Conservation (phyloP, 2,113 vertebrate species). For the Lophochroa leadbeateri region DNA sequence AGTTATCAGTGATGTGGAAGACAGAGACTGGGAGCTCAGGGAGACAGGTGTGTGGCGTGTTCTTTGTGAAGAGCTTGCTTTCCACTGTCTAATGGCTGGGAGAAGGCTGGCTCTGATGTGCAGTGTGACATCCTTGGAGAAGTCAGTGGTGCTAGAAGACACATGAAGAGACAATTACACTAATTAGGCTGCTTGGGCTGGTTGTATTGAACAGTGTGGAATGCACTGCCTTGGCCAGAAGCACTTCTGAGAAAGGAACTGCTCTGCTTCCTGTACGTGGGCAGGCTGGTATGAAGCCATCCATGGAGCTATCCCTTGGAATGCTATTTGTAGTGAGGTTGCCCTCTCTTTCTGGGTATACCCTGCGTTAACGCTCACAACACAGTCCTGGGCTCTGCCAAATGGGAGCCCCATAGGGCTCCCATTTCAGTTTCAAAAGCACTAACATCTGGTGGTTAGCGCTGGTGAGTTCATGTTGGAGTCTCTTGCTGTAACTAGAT, state of each 20-base stretch:
- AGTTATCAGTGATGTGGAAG: background rate
- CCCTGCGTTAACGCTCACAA: background rate
- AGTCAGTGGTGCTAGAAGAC: background rate
- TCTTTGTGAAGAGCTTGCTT: background rate
- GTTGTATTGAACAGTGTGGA: background rate
- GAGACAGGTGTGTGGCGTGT: background rate
- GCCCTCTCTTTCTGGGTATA: background rate
- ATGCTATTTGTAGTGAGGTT: background rate
- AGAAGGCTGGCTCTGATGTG: background rate
- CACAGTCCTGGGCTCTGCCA: background rate
- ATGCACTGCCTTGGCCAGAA: background rate
- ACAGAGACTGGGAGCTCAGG: background rate
- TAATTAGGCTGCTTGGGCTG: background rate
- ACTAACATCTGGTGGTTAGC: background rate
- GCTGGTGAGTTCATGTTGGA: background rate
- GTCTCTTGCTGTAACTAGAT: background rate
- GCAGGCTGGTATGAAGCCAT: background rate
- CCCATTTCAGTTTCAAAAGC: background rate
- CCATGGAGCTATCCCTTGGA: background rate
- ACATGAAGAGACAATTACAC: background rate
- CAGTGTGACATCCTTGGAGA: background rate
- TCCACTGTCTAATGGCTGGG: rapidly evolving
- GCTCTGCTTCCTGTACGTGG: background rate
- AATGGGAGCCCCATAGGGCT: background rate
- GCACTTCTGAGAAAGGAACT: background rate